These are phyloP conservation scores for Pristiophorus japonicus DNA, from an alignment of 2,113 vertebrate genomes.

Conservation along the genomic window DNA sequence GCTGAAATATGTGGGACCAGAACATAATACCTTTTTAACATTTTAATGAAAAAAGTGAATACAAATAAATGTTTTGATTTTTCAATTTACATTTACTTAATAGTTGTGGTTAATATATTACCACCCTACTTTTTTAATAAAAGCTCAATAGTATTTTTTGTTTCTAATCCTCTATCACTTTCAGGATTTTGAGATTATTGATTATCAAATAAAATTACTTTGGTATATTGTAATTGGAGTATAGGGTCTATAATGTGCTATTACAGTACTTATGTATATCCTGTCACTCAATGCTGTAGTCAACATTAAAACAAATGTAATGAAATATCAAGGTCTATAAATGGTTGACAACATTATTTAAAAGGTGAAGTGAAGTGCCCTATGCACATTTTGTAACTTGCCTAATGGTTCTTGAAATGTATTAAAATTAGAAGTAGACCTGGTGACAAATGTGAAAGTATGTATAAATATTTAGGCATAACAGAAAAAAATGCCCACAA, in stretches of 20 bases:
- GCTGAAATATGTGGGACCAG: too few species aligned
- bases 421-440: not conserved
- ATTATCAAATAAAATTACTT: not conserved
- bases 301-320: not conserved
- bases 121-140: not conserved
- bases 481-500: not conserved
- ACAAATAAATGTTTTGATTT: not conserved
- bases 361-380: not conserved
- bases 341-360: not conserved
- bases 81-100: not conserved
- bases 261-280: not conserved
- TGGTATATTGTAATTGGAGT: not conserved
- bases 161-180: not conserved
- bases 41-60: not conserved
- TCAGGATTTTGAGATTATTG: too few species aligned
- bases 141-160: not conserved
- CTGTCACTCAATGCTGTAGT: not conserved
- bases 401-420: not conserved
- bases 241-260: not conserved
- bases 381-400: not conserved
- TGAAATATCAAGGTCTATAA: not conserved
- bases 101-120: not conserved
- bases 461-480: constrained; percentile 10
- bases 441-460: not conserved
- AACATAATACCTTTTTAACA: not conserved